Conservation (phyloP, 2,888 invertebrate genomes). For the Hirtodrosophila alboralis region DNA sequence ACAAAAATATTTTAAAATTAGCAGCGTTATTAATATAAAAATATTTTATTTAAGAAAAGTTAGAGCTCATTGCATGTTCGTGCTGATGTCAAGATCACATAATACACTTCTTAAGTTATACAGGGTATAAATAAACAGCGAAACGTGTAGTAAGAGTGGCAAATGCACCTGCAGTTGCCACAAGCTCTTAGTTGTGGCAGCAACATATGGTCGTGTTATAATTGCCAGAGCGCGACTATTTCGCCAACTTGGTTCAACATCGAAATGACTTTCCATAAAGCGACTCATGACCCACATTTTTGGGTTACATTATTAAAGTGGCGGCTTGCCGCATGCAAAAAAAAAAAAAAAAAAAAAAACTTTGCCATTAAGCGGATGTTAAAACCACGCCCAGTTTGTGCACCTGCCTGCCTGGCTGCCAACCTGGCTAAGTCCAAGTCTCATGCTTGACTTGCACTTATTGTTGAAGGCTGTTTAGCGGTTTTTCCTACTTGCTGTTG, state of each 20-base stretch:
- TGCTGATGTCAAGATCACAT: too few species aligned
- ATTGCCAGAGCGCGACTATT: slow-evolving; percentile 62
- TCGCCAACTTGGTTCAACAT: slow-evolving; percentile 43
- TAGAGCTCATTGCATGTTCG: too few species aligned
- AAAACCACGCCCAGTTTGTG: slow-evolving; percentile 57
- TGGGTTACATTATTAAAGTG: slow-evolving; percentile 63
- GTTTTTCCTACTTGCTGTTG: slow-evolving; percentile 21
- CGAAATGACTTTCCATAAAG: slow-evolving; percentile 71
- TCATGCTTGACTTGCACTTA: slow-evolving; percentile 60
- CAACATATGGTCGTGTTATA: slow-evolving; percentile 72
- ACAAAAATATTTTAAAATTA: too few species aligned
- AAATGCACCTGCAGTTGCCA: slow-evolving; percentile 64
- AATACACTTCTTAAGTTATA: too few species aligned
- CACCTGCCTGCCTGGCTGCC: slow-evolving; percentile 35
- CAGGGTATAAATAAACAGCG: slow-evolving; percentile 3
- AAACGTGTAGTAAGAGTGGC: slow-evolving; percentile 22
- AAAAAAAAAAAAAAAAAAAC: too few species aligned
- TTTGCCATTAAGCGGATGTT: slow-evolving; percentile 58
- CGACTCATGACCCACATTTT: slow-evolving; percentile 63
- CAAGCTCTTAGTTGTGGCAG: slow-evolving; percentile 63
- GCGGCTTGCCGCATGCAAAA: slow-evolving; percentile 46
- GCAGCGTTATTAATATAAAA: too few species aligned
- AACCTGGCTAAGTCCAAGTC: slow-evolving; percentile 39
- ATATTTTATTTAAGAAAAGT: too few species aligned
- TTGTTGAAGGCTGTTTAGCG: slow-evolving; percentile 56